Conservation (phyloP, 2,113 vertebrate genomes). For the Mohoua ochrocephala region DNA sequence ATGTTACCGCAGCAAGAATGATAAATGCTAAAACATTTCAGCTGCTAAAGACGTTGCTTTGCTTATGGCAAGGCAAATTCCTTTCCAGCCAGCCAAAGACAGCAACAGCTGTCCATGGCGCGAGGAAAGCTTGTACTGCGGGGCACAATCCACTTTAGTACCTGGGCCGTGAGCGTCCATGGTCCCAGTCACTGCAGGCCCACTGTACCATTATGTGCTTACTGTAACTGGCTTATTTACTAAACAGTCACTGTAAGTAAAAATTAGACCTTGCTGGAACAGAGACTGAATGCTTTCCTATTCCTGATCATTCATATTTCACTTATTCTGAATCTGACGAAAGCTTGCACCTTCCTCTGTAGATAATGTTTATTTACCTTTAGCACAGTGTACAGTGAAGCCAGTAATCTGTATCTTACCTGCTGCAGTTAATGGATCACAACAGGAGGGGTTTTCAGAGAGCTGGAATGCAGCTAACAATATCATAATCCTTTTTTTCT, state of each 20-base stretch:
- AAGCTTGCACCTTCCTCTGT: background rate
- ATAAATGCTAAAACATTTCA: background rate
- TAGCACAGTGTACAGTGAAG: background rate
- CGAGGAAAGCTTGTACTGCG: background rate
- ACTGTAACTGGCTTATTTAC: background rate
- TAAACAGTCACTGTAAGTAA: background rate
- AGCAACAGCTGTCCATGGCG: background rate
- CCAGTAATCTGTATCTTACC: background rate
- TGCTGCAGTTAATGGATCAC: background rate
- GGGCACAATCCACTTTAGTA: background rate
- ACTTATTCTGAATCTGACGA: background rate
- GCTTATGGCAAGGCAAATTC: background rate
- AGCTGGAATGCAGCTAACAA: background rate
- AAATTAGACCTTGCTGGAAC: background rate
- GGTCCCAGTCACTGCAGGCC: background rate
- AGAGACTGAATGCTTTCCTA: background rate
- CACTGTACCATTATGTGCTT: too few relatives aligned
- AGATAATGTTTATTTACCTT: background rate
- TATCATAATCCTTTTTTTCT: background rate
- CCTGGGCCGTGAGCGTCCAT: rapidly evolving
- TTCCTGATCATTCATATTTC: background rate
- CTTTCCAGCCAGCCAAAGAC: background rate
- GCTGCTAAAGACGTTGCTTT: background rate
- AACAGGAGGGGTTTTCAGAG: background rate
- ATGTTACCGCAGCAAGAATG: background rate